phyloP scores from a whole-genome alignment of 1,140 invertebrate genomes.

The Thalassaphorura encarpata region DNA sequence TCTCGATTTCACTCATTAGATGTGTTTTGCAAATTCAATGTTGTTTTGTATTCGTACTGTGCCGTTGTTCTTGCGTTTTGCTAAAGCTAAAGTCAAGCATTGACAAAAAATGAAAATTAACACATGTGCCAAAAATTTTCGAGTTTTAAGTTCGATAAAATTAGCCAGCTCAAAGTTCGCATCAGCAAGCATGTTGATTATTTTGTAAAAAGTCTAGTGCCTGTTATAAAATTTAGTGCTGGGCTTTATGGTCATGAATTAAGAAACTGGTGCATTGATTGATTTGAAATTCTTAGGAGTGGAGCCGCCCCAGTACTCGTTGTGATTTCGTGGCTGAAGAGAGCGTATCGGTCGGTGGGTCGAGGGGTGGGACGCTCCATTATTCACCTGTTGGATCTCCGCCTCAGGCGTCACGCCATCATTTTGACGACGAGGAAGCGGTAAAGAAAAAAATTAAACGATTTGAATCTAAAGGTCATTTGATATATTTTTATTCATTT shows the following conservation, averaged over 20 bases:
- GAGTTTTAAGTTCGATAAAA: too few species aligned
- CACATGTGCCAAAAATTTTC: too few species aligned
- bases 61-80: background rate
- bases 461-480: too few species aligned
- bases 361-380: slow-evolving; percentile 19
- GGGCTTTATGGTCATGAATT: too few species aligned
- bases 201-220: too few species aligned
- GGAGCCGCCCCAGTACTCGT: slow-evolving; percentile 33
- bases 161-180: too few species aligned
- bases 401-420: slow-evolving; percentile 27
- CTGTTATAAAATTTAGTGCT: too few species aligned
- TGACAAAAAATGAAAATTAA: slow-evolving; percentile 1
- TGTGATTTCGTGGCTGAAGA: slow-evolving; percentile 34
- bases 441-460: too few species aligned
- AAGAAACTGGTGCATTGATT: too few species aligned
- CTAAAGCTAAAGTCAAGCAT: background rate
- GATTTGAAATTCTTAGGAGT: slow-evolving; percentile 29
- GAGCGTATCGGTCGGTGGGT: slow-evolving; percentile 27
- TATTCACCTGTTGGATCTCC: slow-evolving; percentile 33
- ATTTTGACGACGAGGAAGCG: slow-evolving; percentile 30
- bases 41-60: slow-evolving; percentile 1
- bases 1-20: too few species aligned
- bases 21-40: background rate
- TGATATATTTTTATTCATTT: too few species aligned
- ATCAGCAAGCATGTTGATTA: too few species aligned